Percentiles rank a stretch among this genome's conserved stretches.
Conservation (phyloP, 2,888 invertebrate species). For the Chrysolina oricalcia region DNA sequence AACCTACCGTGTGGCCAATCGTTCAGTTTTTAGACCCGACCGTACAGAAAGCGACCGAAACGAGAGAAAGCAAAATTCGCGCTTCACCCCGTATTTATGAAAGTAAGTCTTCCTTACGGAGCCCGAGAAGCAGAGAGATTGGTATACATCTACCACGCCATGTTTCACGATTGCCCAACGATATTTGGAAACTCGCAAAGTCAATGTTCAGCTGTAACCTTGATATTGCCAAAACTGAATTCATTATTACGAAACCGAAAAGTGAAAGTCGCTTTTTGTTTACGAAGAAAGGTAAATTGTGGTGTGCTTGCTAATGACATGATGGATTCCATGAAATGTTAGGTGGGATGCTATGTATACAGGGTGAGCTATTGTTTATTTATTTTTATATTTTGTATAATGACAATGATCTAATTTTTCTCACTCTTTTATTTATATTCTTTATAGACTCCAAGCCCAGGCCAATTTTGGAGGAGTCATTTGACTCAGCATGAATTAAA, state of each 20-base stretch:
- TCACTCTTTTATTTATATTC: no score
- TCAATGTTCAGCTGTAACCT: constrained; percentile 64
- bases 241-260: constrained; percentile 56
- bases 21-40: not conserved
- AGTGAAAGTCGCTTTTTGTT: constrained; percentile 55
- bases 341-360: constrained; percentile 5
- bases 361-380: not conserved
- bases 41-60: not conserved
- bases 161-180: constrained; percentile 39
- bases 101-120: constrained; percentile 27
- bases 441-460: no score
- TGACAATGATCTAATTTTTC: not conserved
- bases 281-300: constrained; percentile 26
- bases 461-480: no score
- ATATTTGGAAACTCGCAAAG: constrained; percentile 58
- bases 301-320: constrained; percentile 5
- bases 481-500: no score
- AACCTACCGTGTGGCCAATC: no score
- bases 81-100: constrained; percentile 28
- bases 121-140: constrained; percentile 31
- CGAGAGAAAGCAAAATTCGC: not conserved
- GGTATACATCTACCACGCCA: constrained; percentile 30
- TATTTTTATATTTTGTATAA: not conserved
- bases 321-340: not conserved
- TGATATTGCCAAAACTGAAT: constrained; percentile 65